Evolutionary conservation across 2,888 invertebrate species (phyloP), one percentile per base, ranked within the genome.

Genomic region (Metalampra italica): DNA sequence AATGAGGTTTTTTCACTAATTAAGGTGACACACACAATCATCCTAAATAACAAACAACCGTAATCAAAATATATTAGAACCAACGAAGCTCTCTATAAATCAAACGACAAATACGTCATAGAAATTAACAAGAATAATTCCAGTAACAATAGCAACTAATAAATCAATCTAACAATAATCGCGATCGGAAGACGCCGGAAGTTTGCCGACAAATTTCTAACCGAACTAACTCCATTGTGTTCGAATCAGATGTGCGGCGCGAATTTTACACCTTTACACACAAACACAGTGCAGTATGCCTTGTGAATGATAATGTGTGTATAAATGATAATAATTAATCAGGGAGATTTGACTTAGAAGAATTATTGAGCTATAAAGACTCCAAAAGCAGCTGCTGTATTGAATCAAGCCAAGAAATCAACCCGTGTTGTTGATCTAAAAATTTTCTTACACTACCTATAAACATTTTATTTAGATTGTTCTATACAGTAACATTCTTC

Each of bases 111-210:
- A 9, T 12, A 9, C 41, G 7, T 29, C 5, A 42, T 42, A 29
- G 41, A 42, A 42, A 42, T 42, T 42, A 42, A 42, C 36, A 41
- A 39, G 42, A 50, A 44, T 41, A 43, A 45, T 47, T 29, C 43
- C 11, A 32, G 42, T 47, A 53, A 53, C 51, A 70, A 75, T 70
- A 61, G 64, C 15, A 44, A 50, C 53, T 62, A 66, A 78, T 78
- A 78, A 75, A 80, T 80, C 79, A 78, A 68, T 68, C 64, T 59
- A 62, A 67, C 63, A 66, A 71, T 69, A 59, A 62, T 60, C 56
- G 66, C 60, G 54, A 62, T 65, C 66, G 66, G 69, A 66, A 72
- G 70, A 66, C 60, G 57, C 32, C 66, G 71, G 74, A 71, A 71
- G 66, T 68, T 60, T 55, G 51, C 62, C 54, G 66, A 62, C 68